phyloP scores from a whole-genome alignment of 2,888 invertebrate genomes.

The Spilosoma lubricipeda region DNA sequence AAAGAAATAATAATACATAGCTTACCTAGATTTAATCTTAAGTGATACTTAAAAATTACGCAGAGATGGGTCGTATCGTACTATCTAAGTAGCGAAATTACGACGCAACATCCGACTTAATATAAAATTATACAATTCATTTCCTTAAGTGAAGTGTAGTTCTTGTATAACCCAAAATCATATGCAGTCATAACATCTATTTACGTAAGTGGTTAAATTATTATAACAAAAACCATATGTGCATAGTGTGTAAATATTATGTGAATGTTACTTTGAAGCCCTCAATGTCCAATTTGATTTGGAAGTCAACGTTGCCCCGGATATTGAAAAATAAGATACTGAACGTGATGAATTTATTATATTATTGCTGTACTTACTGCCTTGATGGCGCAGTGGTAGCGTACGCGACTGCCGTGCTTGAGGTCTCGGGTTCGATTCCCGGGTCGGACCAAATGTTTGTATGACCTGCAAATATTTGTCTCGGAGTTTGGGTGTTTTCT shows the following conservation, averaged over 20 bases:
- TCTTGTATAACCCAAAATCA: neutral
- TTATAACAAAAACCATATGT: neutral
- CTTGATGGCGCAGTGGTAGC: too few relatives aligned
- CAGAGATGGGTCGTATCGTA: neutral
- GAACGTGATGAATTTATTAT: too few relatives aligned
- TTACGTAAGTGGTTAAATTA: neutral
- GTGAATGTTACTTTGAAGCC: neutral
- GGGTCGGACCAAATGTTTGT: too few relatives aligned
- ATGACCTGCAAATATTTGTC: too few relatives aligned
- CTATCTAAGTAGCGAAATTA: neutral
- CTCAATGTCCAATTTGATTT: too few relatives aligned
- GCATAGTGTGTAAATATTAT: neutral
- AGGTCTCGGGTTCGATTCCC: too few relatives aligned
- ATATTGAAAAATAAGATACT: too few relatives aligned
- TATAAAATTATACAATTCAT: slow-evolving; percentile 3
- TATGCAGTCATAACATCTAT: neutral
- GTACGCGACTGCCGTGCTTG: too few relatives aligned
- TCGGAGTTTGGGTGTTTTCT: too few relatives aligned
- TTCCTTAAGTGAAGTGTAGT: neutral
- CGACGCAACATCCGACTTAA: neutral
- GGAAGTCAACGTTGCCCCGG: too few relatives aligned
- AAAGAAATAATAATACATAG: neutral
- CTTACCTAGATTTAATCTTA: neutral
- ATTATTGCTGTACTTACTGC: too few relatives aligned
- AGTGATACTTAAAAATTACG: neutral